Evolutionary conservation across 2,113 vertebrate genomes (phyloP), one percentile per base, ranked within the genome.

Genomic region (Pardalotus punctatus): DNA sequence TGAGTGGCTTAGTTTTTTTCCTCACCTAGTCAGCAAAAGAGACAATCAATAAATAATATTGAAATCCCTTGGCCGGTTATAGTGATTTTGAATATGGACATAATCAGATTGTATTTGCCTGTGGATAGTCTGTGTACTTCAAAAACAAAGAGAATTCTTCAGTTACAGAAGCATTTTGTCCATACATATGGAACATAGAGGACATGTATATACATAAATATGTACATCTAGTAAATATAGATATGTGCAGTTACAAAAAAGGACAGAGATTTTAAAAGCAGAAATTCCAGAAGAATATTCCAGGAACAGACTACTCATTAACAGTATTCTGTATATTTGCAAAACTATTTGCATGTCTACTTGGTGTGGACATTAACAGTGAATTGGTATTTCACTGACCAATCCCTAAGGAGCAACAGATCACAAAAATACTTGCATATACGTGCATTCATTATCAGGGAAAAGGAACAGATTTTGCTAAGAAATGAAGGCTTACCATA

Each of bases 401-500:
- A 23, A 12, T 45, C 7, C n/a, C 35, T 64, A 47, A 76, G 33
- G 16, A 58, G 7, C 11, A 57, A 66, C 9, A 64, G 15, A 47
- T 35, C 2, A 47, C 20, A 64, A 71, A 70, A 84, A 43, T 80
- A 27, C 10, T 64, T 47, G 22, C 9, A 36, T 11, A 61, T 28
- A 21, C 4, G 13, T 69, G 12, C 6, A 57, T 73, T 40, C 7
- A 36, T 70, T 25, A 38, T 47, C 14, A 51, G 21, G 25, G 10
- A 25, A 69, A 81, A 70, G 6, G 5, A 25, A 16, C 3, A 74
- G 9, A 69, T 70, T 92, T 77, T 79, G 9, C 18, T 53, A 53
- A 61, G 31, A 94, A 81, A 78, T 12, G 64, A 77, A 71, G 1
- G 3, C 7, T 40, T 51, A 56, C 0, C 0, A 1, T 25, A 7